These are phyloP conservation scores for Antrozous pallidus DNA, from an alignment of 2,797 vertebrate genomes.

Conservation along the genomic window DNA sequence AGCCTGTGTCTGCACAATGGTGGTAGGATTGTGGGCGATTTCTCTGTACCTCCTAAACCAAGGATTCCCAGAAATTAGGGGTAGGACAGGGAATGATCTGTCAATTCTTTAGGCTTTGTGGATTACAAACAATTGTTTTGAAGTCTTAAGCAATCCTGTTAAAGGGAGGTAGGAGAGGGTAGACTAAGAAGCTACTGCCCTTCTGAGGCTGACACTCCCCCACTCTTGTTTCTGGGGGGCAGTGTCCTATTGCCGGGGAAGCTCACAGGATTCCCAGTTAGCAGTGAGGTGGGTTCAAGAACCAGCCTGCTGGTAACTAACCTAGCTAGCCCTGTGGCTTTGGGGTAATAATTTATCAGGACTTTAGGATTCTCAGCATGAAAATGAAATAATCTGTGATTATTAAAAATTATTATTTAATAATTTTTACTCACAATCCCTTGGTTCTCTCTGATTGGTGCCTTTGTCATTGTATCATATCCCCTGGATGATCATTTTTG, in stretches of 20 bases:
- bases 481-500: not conserved
- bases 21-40: not conserved
- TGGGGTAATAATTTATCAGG: not conserved
- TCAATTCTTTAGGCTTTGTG: not conserved
- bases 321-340: not conserved
- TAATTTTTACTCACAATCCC: not conserved
- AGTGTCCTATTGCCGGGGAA: not conserved
- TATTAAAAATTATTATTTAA: too few species aligned
- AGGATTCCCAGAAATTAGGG: not conserved
- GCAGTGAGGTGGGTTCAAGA: not conserved
- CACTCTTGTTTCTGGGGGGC: not conserved
- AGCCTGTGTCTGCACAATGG: not conserved
- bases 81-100: not conserved
- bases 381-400: not conserved
- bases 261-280: not conserved
- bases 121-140: conserved; percentile 35
- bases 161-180: not conserved
- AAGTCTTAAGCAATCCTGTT: not conserved
- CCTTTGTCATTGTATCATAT: not conserved
- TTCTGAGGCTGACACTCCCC: not conserved
- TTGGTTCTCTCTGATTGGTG: not conserved
- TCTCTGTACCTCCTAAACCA: not conserved
- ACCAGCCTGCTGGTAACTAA: not conserved
- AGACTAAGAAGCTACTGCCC: not conserved
- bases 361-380: not conserved